phyloP scores from a whole-genome alignment of 2,888 invertebrate genomes.

The Eristalis tenax region DNA sequence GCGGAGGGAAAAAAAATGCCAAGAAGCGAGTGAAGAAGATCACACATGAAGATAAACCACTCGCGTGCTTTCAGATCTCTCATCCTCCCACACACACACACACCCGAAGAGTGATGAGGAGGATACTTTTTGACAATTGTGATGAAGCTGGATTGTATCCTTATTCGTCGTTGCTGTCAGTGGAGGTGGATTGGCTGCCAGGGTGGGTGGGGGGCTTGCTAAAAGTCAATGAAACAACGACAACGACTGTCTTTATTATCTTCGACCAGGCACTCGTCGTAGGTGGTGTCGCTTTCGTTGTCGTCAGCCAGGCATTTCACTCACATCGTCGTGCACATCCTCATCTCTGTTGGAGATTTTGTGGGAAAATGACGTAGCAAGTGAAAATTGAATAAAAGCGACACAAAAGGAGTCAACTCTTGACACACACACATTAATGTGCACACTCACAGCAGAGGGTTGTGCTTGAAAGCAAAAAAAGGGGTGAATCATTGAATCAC shows the following conservation, averaged over 20 bases:
- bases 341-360: slow-evolving; percentile 38
- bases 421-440: neutral
- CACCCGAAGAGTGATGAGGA: slow-evolving; percentile 22
- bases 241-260: slow-evolving; percentile 69
- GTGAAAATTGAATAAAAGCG: slow-evolving; percentile 64
- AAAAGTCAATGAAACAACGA: slow-evolving; percentile 54
- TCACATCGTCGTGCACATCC: slow-evolving; percentile 22
- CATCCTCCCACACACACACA: neutral
- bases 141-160: neutral
- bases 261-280: slow-evolving; percentile 61
- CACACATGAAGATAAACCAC: slow-evolving; percentile 61
- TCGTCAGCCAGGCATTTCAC: slow-evolving; percentile 10
- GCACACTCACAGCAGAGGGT: slow-evolving; percentile 10
- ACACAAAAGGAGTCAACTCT: slow-evolving; percentile 39
- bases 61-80: slow-evolving; percentile 48
- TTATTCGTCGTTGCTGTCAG: neutral
- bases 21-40: slow-evolving; percentile 36
- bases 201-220: slow-evolving; percentile 6
- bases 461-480: slow-evolving; percentile 4
- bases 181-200: neutral
- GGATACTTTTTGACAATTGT: slow-evolving; percentile 50
- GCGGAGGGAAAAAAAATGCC: neutral
- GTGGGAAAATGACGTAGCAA: slow-evolving; percentile 40
- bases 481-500: slow-evolving; percentile 56
- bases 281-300: neutral